phyloP scores from a whole-genome alignment of 2,888 invertebrate genomes.

The Dryomyza anilis region DNA sequence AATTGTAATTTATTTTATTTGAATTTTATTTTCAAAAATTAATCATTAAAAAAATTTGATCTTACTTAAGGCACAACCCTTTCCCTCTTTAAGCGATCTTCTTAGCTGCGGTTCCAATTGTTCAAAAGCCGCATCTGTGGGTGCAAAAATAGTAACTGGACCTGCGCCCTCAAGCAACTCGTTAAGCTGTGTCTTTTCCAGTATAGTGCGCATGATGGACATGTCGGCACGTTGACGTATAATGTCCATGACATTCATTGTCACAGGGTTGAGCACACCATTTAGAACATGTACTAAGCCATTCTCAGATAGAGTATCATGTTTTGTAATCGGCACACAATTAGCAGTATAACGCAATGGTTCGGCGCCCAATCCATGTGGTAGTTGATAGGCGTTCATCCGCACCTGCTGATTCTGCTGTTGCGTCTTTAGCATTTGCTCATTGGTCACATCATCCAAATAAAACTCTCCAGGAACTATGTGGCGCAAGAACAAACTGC shows the following conservation, averaged over 20 bases:
- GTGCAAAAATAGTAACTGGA: conserved; percentile 71
- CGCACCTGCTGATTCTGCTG: conserved; percentile 56
- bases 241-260: conserved; percentile 65
- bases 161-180: conserved; percentile 63
- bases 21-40: background rate
- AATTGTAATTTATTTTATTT: background rate
- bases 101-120: conserved; percentile 64
- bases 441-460: conserved; percentile 66
- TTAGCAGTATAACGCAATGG: conserved; percentile 67
- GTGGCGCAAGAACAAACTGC: conserved; percentile 66
- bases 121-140: conserved; percentile 71
- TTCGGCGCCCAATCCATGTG: conserved; percentile 46
- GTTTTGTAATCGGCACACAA: conserved; percentile 68
- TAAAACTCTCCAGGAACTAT: conserved; percentile 65
- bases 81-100: conserved; percentile 65
- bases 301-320: conserved; percentile 69
- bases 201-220: conserved; percentile 64
- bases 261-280: conserved; percentile 66
- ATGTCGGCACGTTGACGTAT: conserved; percentile 67
- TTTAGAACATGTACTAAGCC: conserved; percentile 71
- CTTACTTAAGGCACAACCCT: conserved; percentile 68
- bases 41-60: conserved; percentile 32
- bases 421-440: conserved; percentile 62
- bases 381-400: conserved; percentile 56
- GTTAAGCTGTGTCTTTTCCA: conserved; percentile 66